A percentile compares a stretch with the other conserved stretches of the same genome.
These are phyloP conservation scores for Babyrousa celebensis DNA, from an alignment of 2,797 vertebrate species.

Conservation along the genomic window DNA sequence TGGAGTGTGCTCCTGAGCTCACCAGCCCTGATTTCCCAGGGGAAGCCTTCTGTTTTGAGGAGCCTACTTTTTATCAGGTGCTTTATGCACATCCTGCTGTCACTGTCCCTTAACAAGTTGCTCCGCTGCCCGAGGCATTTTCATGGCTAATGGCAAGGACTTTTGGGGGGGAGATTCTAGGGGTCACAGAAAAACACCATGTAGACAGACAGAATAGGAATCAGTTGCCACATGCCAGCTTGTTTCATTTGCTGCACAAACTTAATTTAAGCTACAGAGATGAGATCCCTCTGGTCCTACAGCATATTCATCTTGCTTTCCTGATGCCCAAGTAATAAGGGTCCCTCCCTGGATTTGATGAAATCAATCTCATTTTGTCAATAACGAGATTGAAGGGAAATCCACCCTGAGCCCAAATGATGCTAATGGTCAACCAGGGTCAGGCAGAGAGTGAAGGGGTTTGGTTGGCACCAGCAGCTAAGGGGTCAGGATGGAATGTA, in stretches of 20 bases:
- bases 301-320: background rate
- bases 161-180: slow-evolving; percentile 23
- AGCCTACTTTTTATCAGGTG: slow-evolving; percentile 72
- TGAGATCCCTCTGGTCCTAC: slow-evolving; percentile 20
- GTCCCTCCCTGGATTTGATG: background rate
- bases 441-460: background rate
- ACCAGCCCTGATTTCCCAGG: slow-evolving; percentile 74
- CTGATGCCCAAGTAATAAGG: background rate
- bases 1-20: slow-evolving; percentile 63
- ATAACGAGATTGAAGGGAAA: background rate
- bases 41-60: slow-evolving; percentile 68
- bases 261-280: slow-evolving; percentile 62
- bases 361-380: slow-evolving; percentile 22
- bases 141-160: slow-evolving; percentile 56
- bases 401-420: background rate
- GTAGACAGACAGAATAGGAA: slow-evolving; percentile 37
- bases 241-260: slow-evolving; percentile 49
- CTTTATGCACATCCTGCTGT: slow-evolving; percentile 80
- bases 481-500: background rate
- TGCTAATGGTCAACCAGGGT: background rate
- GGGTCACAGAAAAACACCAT: slow-evolving; percentile 4
- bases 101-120: slow-evolving; percentile 65
- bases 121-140: slow-evolving; percentile 69
- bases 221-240: background rate
- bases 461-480: background rate